phyloP scores from a whole-genome alignment of 2,888 invertebrate genomes.

The Drosophila acutilabella region DNA sequence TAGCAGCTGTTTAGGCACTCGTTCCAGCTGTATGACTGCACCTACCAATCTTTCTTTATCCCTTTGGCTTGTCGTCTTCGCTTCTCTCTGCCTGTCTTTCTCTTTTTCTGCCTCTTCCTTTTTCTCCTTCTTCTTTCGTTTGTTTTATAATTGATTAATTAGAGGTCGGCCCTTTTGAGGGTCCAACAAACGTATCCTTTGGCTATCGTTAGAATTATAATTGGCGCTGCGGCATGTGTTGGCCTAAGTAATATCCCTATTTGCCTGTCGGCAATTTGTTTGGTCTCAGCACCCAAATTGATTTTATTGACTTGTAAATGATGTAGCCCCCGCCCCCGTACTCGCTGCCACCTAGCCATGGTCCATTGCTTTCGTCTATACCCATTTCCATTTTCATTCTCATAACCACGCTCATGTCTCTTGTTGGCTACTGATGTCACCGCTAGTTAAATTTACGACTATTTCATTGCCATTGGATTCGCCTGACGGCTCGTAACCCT shows the following conservation, averaged over 20 bases:
- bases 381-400: constrained; percentile 20
- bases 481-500: constrained; percentile 7
- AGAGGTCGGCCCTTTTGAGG: constrained; percentile 79
- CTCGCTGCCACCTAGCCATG: constrained; percentile 4
- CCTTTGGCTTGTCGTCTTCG: constrained; percentile 46
- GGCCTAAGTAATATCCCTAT: constrained; percentile 76
- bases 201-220: constrained; percentile 77
- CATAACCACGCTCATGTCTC: constrained; percentile 13
- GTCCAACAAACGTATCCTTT: constrained; percentile 18
- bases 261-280: constrained; percentile 62
- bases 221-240: constrained; percentile 82
- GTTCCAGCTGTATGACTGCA: constrained; percentile 30
- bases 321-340: constrained; percentile 29
- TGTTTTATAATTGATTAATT: constrained; percentile 84
- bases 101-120: not conserved
- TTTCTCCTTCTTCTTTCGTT: constrained; percentile 49
- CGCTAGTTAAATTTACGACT: constrained; percentile 52
- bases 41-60: constrained; percentile 47
- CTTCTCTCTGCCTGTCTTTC: not conserved
- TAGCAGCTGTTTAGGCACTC: constrained; percentile 39
- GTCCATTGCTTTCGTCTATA: constrained; percentile 47
- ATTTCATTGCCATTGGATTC: constrained; percentile 20
- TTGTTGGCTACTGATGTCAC: constrained; percentile 38
- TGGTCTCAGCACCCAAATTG: constrained; percentile 66
- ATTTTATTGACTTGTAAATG: constrained; percentile 80